A percentile compares a stretch with the other conserved stretches of the same genome.
Conservation (phyloP, 2,113 vertebrate genomes). For the Leuciscus idus region DNA sequence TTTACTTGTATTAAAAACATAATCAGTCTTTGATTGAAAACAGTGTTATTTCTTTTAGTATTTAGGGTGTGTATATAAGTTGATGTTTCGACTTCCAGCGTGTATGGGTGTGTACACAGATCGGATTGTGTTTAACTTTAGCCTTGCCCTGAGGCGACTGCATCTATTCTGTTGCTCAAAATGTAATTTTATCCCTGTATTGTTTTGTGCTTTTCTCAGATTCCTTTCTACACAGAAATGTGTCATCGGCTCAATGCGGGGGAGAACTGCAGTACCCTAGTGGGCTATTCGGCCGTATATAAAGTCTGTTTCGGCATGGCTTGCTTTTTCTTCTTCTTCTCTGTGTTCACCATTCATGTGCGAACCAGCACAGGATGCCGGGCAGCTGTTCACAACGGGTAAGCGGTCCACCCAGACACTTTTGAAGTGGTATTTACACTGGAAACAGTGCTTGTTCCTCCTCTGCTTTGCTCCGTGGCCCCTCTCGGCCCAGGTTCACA, state of each 20-base stretch:
- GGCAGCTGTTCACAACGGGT: slow-evolving; percentile 95
- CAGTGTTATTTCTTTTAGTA: neutral
- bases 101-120: neutral
- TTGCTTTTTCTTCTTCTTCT: slow-evolving; percentile 93
- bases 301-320: slow-evolving; percentile 98
- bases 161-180: neutral
- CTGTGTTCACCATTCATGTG: slow-evolving; percentile 85
- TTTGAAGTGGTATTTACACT: slow-evolving; percentile 21
- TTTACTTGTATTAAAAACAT: too few relatives aligned
- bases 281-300: slow-evolving; percentile 95
- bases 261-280: slow-evolving; percentile 85
- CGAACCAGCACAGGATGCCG: slow-evolving; percentile 87
- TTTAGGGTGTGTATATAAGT: neutral
- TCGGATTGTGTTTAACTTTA: neutral
- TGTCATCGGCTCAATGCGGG: slow-evolving; percentile 87
- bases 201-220: slow-evolving; percentile 70
- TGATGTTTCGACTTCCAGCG: neutral
- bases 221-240: slow-evolving; percentile 85
- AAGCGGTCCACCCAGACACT: slow-evolving; percentile 50
- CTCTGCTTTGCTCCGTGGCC: neutral
- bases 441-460: slow-evolving; percentile 9
- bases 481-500: neutral
- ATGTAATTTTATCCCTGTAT: neutral
- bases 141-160: neutral
- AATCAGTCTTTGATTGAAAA: neutral